Conservation (phyloP, 1,140 invertebrate genomes). For the Formica selysi region DNA sequence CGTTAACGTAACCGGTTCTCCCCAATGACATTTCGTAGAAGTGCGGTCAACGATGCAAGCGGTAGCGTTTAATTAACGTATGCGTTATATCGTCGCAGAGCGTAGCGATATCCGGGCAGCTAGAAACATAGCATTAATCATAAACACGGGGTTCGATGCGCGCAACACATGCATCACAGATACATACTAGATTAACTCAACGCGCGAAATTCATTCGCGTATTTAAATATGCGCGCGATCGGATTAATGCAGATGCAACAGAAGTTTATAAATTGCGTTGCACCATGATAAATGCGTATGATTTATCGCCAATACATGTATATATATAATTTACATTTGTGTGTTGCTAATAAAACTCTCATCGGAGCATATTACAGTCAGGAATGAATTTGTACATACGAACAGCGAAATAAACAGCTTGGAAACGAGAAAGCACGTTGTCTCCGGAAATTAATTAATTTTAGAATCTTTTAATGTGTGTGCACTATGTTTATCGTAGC, state of each 20-base stretch:
- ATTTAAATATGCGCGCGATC: conserved; percentile 61
- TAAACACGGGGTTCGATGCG: conserved; percentile 64
- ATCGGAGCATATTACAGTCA: background rate
- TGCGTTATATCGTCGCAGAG: conserved; percentile 65
- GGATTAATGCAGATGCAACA: conserved; percentile 56
- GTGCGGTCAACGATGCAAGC: conserved; percentile 47
- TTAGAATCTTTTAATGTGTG: background rate
- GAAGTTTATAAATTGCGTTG: conserved; percentile 66
- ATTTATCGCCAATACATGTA: conserved; percentile 13
- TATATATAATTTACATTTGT: conserved; percentile 11
- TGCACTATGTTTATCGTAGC: too few relatives aligned
- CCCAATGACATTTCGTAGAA: conserved; percentile 67
- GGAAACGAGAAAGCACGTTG: background rate
- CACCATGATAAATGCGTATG: conserved; percentile 18
- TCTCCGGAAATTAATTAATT: background rate
- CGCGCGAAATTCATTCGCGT: conserved; percentile 65
- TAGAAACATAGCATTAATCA: conserved; percentile 72
- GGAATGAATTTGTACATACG: background rate
- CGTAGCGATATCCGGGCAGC: conserved; percentile 40
- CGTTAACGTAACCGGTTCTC: conserved; percentile 33
- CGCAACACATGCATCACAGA: conserved; percentile 54
- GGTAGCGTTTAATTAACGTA: conserved; percentile 73
- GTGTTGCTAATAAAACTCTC: conserved; percentile 11
- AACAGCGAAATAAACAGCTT: conserved; percentile 6
- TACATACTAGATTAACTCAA: background rate